A percentile compares a stretch with the other conserved stretches of the same genome.
Conservation (phyloP, 2,797 vertebrate species). For the Spatula versicolor region DNA sequence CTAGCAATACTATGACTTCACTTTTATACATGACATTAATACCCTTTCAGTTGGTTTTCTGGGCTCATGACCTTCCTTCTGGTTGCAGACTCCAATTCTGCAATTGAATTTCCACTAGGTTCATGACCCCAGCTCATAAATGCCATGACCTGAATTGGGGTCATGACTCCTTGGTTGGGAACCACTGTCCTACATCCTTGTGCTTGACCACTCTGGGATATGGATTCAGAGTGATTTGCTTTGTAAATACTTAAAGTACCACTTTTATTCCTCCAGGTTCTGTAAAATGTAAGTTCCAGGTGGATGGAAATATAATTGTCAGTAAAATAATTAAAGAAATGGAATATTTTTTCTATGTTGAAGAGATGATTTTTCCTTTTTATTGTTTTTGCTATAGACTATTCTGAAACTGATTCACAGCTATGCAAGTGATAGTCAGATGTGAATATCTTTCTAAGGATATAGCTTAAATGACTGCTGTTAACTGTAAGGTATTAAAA, state of each 20-base stretch:
- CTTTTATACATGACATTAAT: neutral
- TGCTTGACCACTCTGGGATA: neutral
- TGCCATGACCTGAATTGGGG: neutral
- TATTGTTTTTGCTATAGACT: neutral
- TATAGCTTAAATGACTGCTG: slow-evolving; percentile 32
- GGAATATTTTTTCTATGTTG: neutral
- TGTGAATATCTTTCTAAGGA: slow-evolving; percentile 3
- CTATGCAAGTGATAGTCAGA: neutral
- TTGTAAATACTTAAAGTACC: neutral
- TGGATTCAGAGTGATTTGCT: neutral
- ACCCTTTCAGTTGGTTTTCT: neutral
- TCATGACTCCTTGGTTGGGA: neutral
- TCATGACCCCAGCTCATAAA: neutral
- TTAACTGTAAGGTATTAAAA: slow-evolving; percentile 26
- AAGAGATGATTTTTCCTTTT: neutral
- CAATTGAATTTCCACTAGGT: neutral
- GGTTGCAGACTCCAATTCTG: neutral
- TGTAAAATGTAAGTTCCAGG: neutral
- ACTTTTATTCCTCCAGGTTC: neutral
- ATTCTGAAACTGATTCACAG: slow-evolving; percentile 32
- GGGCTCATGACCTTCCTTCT: neutral
- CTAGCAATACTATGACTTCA: neutral
- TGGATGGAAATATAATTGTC: neutral
- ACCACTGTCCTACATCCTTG: neutral
- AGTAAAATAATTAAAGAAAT: neutral